A percentile compares a stretch with the other conserved stretches of the same genome.
phyloP scores from a whole-genome alignment of 2,888 invertebrate genomes.

The Lasioglossum villosulum region DNA sequence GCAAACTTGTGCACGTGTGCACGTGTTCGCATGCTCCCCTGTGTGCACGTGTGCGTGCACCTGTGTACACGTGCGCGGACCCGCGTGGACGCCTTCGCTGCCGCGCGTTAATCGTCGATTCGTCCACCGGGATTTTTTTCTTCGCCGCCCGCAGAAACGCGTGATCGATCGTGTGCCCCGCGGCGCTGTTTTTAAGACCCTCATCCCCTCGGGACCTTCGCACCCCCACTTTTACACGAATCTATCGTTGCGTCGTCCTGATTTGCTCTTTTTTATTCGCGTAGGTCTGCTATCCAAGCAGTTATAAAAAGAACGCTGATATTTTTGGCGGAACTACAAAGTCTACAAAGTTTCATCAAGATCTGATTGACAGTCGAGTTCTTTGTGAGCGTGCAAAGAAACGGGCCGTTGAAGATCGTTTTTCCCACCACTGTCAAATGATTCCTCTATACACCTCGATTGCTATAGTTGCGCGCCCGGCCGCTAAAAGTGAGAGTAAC shows the following conservation, averaged over 20 bases:
- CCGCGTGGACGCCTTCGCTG: neutral
- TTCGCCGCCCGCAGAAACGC: neutral
- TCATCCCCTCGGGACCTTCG: neutral
- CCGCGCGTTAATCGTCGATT: slow-evolving; percentile 2
- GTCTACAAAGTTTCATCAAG: too few relatives aligned
- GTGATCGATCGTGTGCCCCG: neutral
- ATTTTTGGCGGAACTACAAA: too few relatives aligned
- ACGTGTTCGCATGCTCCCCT: neutral
- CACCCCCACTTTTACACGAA: too few relatives aligned
- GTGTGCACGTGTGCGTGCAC: slow-evolving; percentile 46
- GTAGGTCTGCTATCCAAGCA: too few relatives aligned
- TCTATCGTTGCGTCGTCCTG: too few relatives aligned
- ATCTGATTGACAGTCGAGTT: too few relatives aligned
- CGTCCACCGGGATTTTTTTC: slow-evolving; percentile 3
- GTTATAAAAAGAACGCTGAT: too few relatives aligned
- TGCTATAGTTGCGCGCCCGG: neutral
- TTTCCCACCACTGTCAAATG: neutral
- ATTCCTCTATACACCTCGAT: neutral
- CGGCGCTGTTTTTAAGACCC: neutral
- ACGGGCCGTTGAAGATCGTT: neutral
- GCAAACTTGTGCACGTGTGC: slow-evolving; percentile 26
- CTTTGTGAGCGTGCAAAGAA: neutral
- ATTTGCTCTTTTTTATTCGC: too few relatives aligned
- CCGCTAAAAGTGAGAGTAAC: slow-evolving; percentile 3
- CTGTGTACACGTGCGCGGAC: slow-evolving; percentile 41